Base-by-base conservation (phyloP, 2,113 vertebrate genomes). In the Salvelinus sp. region DNA sequence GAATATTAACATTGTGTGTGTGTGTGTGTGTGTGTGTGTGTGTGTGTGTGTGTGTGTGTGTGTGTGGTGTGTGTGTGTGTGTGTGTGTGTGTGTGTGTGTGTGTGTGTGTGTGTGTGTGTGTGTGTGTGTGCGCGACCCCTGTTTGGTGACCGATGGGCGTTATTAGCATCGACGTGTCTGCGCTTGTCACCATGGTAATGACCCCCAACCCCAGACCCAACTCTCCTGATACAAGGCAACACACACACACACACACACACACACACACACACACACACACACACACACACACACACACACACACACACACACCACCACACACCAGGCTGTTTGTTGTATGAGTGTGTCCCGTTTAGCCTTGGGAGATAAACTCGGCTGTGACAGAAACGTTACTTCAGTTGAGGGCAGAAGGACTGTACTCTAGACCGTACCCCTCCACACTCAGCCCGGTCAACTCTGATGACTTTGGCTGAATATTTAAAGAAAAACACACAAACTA, bases 151-250 rank as follows among this genome's bases (percentile, higher is more conserved):
- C 74, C 71, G 66, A 2, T 33, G 69, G 69, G 66, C n/a, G 38
- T 44, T 5, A 64, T 75, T 23, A 69, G 64, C 75, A 74, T 79
- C 1, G 50, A 85, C 64, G 50, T 12, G 4, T 50, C 75, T 67
- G 70, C 60, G 62, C 58, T 30, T 6, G 33, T 79, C 66, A 54
- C 75, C 44, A 28, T 65, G 2, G 70, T 70, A 86, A 84, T 74
- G n/a, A 64, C 64, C 68, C 38, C 62, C 20, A 44, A 10, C 7
- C 38, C 38, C 38, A 44, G 57, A 72, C 79, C 68, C 22, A 27
- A 23, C 62, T 7, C 65, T 47, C 66, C 71, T 63, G 60, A 85
- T 83, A 77, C 30, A 70, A 0, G 27, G 16, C 3, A 1, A 63
- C n/a, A 25, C 54, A 33, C 13, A 72, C 70, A 22, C 25, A 25